Conservation (phyloP, 2,888 invertebrate genomes). For the Hypselothyrea guttata region DNA sequence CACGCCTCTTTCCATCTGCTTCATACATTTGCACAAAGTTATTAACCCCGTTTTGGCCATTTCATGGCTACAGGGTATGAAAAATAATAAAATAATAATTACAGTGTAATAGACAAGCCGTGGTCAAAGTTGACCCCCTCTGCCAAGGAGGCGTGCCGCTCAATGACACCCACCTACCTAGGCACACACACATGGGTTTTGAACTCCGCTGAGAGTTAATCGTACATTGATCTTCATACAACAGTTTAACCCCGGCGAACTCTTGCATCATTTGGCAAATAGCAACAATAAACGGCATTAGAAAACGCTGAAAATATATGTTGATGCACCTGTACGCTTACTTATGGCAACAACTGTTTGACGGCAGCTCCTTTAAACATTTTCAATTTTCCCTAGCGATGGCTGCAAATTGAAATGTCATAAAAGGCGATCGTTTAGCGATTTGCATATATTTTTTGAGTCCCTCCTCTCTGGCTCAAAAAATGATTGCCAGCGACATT, state of each 20-base stretch:
- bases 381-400: conserved; percentile 48
- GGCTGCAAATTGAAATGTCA: conserved; percentile 66
- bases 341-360: conserved; percentile 47
- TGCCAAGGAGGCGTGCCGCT: conserved; percentile 49
- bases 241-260: conserved; percentile 72
- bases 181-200: conserved; percentile 23
- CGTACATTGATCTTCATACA: conserved; percentile 75
- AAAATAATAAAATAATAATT: conserved; percentile 76
- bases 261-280: conserved; percentile 61
- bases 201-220: conserved; percentile 30
- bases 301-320: conserved; percentile 68
- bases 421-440: conserved; percentile 34
- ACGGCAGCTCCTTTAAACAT: conserved; percentile 41
- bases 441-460: conserved; percentile 12
- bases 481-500: conserved; percentile 43
- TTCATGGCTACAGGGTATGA: neutral
- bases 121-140: conserved; percentile 45
- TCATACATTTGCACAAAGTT: no score
- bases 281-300: conserved; percentile 46
- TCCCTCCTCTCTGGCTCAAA: conserved; percentile 15
- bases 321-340: conserved; percentile 33
- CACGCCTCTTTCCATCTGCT: no score
- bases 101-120: conserved; percentile 71
- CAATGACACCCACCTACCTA: conserved; percentile 73
- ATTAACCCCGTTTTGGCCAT: no score